Base-by-base conservation (phyloP, 1,140 invertebrate species). In the Colletes latitarsis region DNA sequence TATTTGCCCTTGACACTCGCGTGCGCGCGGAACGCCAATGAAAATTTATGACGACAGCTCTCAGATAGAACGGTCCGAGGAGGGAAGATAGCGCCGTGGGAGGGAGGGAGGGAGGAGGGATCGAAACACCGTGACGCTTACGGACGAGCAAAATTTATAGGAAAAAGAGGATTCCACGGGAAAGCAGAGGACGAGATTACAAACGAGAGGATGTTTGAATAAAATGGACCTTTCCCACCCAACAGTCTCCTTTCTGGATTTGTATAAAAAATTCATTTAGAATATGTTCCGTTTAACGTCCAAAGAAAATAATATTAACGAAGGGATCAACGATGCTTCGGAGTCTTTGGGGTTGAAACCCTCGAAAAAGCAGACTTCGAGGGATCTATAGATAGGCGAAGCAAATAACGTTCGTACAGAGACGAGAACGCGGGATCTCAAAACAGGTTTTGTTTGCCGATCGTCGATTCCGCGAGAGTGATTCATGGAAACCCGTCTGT, bases 1-100 rank as follows among this genome's bases (percentile, higher is more conserved):
- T 85, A 81, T 77, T 81, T 73, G 77, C 39, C 57, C 83, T 84
- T 68, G 83, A 84, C 79, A 84, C 78, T 73, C 43, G 30, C 53
- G 52, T 53, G 53, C 76, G 55, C 64, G 67, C 19, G 53, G 43
- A 21, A 66, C 49, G 77, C 73, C 72, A 72, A 58, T 49, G 83
- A 81, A 84, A 84, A 84, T 77, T 85, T 55, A 46, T 68, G 55
- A 75, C 78, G 71, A 80, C 70, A 46, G 8, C n/a, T 43, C 39
- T 8, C 58, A 21, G 83, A 81, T 53, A 55, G 66, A 80, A 52
- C 62, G 68, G 67, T 57, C 43, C 49, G 49, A 9, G 10, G 10
- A 49, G 6, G 10, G 49, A 49, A 10, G 30, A 30, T 30, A 30
- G 30, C 30, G 30, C n/a, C n/a, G 46, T 5, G 9, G 6, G 46